Base-by-base conservation (phyloP, 2,113 vertebrate species). In the Indicator maculatus region DNA sequence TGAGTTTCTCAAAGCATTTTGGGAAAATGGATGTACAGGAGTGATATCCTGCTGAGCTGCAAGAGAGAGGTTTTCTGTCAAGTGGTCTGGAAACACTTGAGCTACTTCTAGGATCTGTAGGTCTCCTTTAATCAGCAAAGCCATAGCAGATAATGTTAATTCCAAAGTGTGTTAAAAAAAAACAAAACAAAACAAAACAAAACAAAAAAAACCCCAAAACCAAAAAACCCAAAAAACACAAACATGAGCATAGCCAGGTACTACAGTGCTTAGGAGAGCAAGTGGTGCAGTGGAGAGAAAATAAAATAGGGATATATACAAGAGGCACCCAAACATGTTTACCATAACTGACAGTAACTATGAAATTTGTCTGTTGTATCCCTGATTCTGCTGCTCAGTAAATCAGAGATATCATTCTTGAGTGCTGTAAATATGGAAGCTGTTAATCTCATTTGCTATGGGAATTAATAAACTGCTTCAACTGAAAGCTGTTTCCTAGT, bases 391-490 rank as follows among this genome's bases (percentile, higher is more conserved):
- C 16, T 92, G 58, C 44, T 87, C 17, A 14, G 79, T 84, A 82
- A 82, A 87, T 79, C 47, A 79, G 45, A 95, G 76, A 56, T 56
- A 74, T 72, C 70, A 72, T 38, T 89, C 15, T 69, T 75, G 71
- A 72, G 64, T 72, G 16, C 45, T 82, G 47, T 75, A 87, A 92
- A 75, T 84, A 69, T 84, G 50, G 60, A 72, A 87, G 44, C 26
- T 60, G 33, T 86, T 96, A 31, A 60, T 85, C 28, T 93, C 44
- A 52, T 78, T 91, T 95, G 41, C 70, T 60, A 13, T 72, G 24
- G 50, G 12, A 91, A 82, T 78, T 60, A 78, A 64, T 47, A 65
- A 76, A 56, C 30, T 30, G 26, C 31, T 75, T 84, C 52, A n/a
- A 1, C 16, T 56, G 38, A 75, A 64, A 72, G 39, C 59, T 58